Percentiles rank a stretch among this genome's conserved stretches.
Conservation (phyloP, 2,113 vertebrate species). For the Prietella phreatophila region DNA sequence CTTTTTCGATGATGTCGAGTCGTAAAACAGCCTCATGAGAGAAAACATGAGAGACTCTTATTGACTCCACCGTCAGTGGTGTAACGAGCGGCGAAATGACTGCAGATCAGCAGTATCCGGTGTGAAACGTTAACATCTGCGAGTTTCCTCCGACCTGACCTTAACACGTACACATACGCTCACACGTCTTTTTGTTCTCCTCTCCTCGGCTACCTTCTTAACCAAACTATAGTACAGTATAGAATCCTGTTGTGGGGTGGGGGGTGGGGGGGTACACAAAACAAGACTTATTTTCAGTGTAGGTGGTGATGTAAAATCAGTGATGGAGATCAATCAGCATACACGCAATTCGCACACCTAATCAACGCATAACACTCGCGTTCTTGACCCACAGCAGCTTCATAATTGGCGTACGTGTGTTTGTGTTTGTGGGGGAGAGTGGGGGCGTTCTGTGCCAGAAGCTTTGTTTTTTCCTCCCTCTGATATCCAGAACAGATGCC, state of each 20-base stretch:
- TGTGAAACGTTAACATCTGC: not conserved
- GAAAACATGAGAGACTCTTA: not conserved
- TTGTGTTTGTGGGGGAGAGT: constrained; percentile 19
- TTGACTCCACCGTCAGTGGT: not conserved
- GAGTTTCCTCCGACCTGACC: not conserved
- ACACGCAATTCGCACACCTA: constrained; percentile 40
- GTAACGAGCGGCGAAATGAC: not conserved
- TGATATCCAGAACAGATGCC: constrained; percentile 78
- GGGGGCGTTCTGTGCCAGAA: constrained; percentile 59
- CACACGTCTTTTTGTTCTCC: not conserved
- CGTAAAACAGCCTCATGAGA: not conserved
- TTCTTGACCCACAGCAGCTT: constrained; percentile 60
- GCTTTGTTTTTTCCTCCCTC: constrained; percentile 50
- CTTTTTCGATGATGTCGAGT: not conserved
- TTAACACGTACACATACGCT: too few relatives aligned
- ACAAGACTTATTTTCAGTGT: not conserved
- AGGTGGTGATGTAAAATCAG: constrained; percentile 5
- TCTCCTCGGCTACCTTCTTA: not conserved
- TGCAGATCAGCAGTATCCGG: not conserved
- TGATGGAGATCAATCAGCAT: constrained; percentile 14
- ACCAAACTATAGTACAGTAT: not conserved
- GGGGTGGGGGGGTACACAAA: too few relatives aligned
- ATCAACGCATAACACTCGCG: not conserved
- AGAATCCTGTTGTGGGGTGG: too few relatives aligned
- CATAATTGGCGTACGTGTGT: constrained; percentile 3